phyloP scores from a whole-genome alignment of 2,113 vertebrate genomes.

The Chloebia gouldiae region DNA sequence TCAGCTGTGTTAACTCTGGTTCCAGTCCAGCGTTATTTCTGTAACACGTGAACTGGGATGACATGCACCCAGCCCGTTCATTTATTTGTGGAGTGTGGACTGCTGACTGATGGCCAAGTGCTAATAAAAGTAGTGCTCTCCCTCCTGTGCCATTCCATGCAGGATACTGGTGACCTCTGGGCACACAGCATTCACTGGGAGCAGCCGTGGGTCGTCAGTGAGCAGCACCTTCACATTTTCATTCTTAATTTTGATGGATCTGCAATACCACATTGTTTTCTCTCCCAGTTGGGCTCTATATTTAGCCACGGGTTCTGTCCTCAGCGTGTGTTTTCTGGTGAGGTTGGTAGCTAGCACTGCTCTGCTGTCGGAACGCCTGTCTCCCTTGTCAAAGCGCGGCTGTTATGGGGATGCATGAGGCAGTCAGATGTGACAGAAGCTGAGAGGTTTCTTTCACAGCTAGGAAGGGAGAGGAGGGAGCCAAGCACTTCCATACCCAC shows the following conservation, averaged over 20 bases:
- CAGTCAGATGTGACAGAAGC: constrained; percentile 60
- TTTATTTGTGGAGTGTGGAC: constrained; percentile 45
- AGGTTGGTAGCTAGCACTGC: background rate
- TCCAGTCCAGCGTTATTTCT: constrained; percentile 40
- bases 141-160: background rate
- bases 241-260: background rate
- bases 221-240: background rate
- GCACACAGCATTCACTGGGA: background rate
- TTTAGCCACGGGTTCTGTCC: constrained; percentile 31
- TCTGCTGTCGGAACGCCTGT: constrained; percentile 21
- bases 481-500: constrained; percentile 51
- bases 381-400: constrained; percentile 34
- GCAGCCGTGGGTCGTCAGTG: background rate
- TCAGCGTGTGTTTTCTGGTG: background rate
- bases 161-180: accelerated
- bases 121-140: background rate
- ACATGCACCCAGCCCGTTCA: background rate
- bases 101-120: background rate
- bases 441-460: constrained; percentile 53
- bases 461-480: constrained; percentile 30
- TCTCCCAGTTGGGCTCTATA: background rate
- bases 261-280: background rate
- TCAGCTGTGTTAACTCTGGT: constrained; percentile 15
- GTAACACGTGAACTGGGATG: background rate
- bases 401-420: constrained; percentile 69